Percentiles rank a stretch among this genome's conserved stretches.
These are phyloP conservation scores for Phocoena phocoena DNA, from an alignment of 2,113 vertebrate species.

Conservation along the genomic window DNA sequence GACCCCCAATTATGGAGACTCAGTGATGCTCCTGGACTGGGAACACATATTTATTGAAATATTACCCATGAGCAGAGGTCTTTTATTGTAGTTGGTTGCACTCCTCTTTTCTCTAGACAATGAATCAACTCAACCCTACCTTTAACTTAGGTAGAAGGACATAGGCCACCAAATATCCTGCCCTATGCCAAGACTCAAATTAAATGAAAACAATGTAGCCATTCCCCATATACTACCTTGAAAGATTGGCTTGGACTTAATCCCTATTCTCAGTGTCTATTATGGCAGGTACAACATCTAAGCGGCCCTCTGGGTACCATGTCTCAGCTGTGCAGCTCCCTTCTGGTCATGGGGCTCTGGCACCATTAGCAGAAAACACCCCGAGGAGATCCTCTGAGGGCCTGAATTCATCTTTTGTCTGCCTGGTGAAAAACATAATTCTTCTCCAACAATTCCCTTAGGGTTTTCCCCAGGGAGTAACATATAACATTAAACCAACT, in stretches of 20 bases:
- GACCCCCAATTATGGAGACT: neutral
- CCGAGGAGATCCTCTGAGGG: slow-evolving; percentile 10
- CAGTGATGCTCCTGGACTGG: neutral
- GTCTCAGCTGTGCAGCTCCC: slow-evolving; percentile 8
- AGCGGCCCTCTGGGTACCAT: neutral
- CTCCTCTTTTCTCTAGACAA: neutral
- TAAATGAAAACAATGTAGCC: neutral
- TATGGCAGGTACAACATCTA: neutral
- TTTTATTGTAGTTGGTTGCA: neutral
- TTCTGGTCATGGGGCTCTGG: neutral
- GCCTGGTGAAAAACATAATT: slow-evolving; percentile 69
- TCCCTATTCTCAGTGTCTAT: neutral
- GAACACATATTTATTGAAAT: neutral
- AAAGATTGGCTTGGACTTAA: neutral
- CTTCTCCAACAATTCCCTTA: slow-evolving; percentile 42
- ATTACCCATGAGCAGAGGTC: neutral
- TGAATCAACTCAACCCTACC: neutral
- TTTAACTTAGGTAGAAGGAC: neutral
- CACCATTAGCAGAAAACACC: slow-evolving; percentile 62
- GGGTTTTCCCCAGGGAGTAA: slow-evolving; percentile 37
- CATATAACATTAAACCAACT: slow-evolving; percentile 12
- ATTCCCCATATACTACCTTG: neutral
- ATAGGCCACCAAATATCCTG: neutral
- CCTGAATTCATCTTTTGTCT: slow-evolving; percentile 66
- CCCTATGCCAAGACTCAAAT: neutral